Evolutionary conservation across 2,888 invertebrate species (phyloP).

Genomic region (Ormyrus pomaceus): DNA sequence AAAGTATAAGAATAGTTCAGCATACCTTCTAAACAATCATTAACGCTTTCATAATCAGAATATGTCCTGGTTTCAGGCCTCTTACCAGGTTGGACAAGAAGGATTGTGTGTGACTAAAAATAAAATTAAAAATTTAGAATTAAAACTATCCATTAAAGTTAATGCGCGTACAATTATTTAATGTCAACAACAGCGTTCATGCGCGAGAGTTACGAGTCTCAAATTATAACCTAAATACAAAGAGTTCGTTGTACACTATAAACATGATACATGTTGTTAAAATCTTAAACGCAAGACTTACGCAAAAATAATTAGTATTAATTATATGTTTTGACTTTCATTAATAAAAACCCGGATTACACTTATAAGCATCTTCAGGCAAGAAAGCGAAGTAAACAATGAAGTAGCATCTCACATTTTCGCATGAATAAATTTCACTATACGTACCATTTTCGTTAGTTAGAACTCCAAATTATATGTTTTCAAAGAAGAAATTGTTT

Average conservation of each 20-base stretch:
- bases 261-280: not conserved
- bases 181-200: not conserved
- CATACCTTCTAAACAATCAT: conserved; percentile 97
- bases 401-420: not conserved
- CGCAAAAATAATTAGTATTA: not conserved
- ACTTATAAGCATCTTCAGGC: too few species aligned
- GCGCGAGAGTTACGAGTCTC: not conserved
- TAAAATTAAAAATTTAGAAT: conserved; percentile 20
- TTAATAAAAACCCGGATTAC: not conserved
- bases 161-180: not conserved
- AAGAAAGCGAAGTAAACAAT: conserved; percentile 39
- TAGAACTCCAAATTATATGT: not conserved
- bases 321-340: not conserved
- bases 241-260: not conserved
- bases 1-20: too few species aligned
- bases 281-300: not conserved
- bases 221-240: conserved; percentile 9
- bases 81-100: conserved; percentile 94
- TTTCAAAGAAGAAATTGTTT: not conserved
- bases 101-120: conserved; percentile 95
- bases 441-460: conserved; percentile 21
- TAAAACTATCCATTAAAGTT: not conserved
- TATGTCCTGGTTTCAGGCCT: conserved; percentile 98
- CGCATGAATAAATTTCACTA: not conserved
- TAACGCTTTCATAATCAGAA: conserved; percentile 98